Percentiles rank a stretch among this genome's conserved stretches.
These are phyloP conservation scores for Carabus problematicus DNA, from an alignment of 2,888 invertebrate genomes.

Conservation along the genomic window DNA sequence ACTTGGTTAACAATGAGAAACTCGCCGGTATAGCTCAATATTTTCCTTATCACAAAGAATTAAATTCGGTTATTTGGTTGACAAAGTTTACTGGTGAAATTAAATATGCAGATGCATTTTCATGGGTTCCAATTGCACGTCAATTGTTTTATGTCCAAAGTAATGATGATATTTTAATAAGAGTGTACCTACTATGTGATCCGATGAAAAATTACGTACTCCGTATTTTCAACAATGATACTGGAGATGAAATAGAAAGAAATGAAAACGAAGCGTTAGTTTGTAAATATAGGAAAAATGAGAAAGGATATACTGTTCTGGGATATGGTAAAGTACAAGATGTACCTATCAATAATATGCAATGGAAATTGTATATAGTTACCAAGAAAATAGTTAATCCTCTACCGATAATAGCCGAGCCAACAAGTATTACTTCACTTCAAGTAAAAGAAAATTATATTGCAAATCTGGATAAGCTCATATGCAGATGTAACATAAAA, in stretches of 20 bases:
- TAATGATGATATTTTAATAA: slow-evolving; percentile 45
- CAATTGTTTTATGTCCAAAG: slow-evolving; percentile 50
- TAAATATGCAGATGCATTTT: slow-evolving; percentile 26
- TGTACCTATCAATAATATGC: slow-evolving; percentile 3
- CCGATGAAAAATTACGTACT: slow-evolving; percentile 49
- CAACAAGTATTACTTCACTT: background rate
- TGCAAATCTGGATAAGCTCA: slow-evolving; percentile 46
- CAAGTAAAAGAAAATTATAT: slow-evolving; percentile 44
- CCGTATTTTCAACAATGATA: slow-evolving; percentile 55
- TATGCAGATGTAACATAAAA: slow-evolving; percentile 46
- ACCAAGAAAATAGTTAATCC: slow-evolving; percentile 43
- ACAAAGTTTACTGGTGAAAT: slow-evolving; percentile 46
- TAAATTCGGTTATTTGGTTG: slow-evolving; percentile 47
- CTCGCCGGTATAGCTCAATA: slow-evolving; percentile 44
- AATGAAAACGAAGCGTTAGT: slow-evolving; percentile 49
- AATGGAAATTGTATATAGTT: slow-evolving; percentile 51
- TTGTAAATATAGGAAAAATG: slow-evolving; percentile 49
- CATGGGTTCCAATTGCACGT: slow-evolving; percentile 51
- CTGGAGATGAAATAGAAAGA: slow-evolving; percentile 49
- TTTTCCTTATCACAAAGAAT: slow-evolving; percentile 49
- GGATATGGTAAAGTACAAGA: slow-evolving; percentile 52
- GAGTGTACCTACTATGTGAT: slow-evolving; percentile 51
- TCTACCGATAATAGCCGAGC: background rate
- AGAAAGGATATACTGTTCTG: slow-evolving; percentile 54
- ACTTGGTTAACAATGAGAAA: slow-evolving; percentile 45